Conservation (phyloP, 2,113 vertebrate genomes). For the Xenopus tropicalis region UCB_Xtro_10.0 CM004447.2:48572501-48573000, state of each 20-base stretch:
- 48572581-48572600: too few species aligned
- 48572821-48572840: constrained; percentile 93
- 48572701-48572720: constrained; percentile 79
- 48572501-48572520: too few species aligned
- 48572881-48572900: not conserved
- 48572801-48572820: constrained; percentile 83
- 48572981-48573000: too few species aligned
- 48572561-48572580: too few species aligned
- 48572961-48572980: too few species aligned
- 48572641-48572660: not conserved
- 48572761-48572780: constrained; percentile 86
- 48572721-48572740: constrained; percentile 83
- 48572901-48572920: not conserved
- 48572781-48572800: constrained; percentile 82
- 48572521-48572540: too few species aligned
- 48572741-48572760: constrained; percentile 83
- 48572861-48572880: constrained; percentile 49
- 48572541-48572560: too few species aligned
- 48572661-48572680: constrained; percentile 62
- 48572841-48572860: constrained; percentile 89
- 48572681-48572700: constrained; percentile 92
- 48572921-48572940: too few species aligned
- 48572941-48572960: too few species aligned
- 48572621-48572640: too few species aligned
- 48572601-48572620: too few species aligned